Conservation (phyloP, 2,113 vertebrate species). For the Regulus satrapa region DNA sequence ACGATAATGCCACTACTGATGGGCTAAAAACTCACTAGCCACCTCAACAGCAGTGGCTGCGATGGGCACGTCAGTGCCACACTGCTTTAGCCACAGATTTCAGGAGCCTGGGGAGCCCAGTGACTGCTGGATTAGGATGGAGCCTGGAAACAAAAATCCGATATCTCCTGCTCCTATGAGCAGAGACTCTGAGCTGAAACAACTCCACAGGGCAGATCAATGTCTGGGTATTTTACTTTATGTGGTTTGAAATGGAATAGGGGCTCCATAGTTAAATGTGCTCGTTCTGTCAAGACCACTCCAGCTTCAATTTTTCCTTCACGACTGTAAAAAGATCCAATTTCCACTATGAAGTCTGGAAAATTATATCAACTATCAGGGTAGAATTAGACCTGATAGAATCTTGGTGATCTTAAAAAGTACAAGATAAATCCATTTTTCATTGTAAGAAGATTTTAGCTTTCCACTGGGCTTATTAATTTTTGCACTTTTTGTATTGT, state of each 20-base stretch:
- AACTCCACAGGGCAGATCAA: background rate
- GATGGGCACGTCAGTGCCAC: background rate
- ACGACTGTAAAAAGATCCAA: background rate
- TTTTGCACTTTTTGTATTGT: background rate
- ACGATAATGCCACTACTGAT: background rate
- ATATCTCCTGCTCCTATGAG: background rate
- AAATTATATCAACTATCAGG: background rate
- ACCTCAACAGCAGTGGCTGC: background rate
- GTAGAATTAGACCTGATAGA: background rate
- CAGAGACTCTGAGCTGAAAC: background rate
- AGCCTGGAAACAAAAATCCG: background rate
- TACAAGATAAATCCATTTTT: background rate
- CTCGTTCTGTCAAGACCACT: background rate
- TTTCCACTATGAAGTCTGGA: background rate
- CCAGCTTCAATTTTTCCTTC: background rate
- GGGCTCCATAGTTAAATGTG: background rate
- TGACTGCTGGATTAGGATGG: background rate
- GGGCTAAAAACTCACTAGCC: background rate
- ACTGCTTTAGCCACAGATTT: background rate
- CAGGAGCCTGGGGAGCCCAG: background rate
- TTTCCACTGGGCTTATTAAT: background rate
- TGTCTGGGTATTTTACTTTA: background rate
- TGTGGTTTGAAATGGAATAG: background rate
- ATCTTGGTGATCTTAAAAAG: conserved; percentile 40
- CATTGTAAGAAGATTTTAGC: background rate